Evolutionary conservation across 1,140 invertebrate genomes (phyloP).

Genomic region (Drosophila pachea): DNA sequence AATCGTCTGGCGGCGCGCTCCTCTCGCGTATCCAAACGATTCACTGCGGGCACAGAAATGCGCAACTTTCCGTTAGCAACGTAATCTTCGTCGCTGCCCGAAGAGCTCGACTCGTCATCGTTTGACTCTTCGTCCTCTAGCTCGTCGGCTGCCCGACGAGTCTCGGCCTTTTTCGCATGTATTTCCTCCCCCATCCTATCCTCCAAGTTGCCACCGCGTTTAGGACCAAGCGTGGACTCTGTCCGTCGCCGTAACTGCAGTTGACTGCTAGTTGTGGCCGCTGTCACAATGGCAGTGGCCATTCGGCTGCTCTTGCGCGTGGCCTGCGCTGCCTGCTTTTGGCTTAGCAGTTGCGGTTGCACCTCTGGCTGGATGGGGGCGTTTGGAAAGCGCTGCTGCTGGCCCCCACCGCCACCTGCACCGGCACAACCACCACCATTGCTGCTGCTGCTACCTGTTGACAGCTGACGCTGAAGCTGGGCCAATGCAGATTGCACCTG

Average conservation of each 20-base stretch:
- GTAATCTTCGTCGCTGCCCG: slow-evolving; percentile 64
- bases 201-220: slow-evolving; percentile 63
- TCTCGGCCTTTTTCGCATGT: slow-evolving; percentile 26
- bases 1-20: slow-evolving; percentile 51
- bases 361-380: slow-evolving; percentile 78
- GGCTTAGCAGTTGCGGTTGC: slow-evolving; percentile 46
- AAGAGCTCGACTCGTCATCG: slow-evolving; percentile 40
- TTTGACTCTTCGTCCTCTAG: slow-evolving; percentile 45
- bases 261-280: slow-evolving; percentile 71
- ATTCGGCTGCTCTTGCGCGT: slow-evolving; percentile 73
- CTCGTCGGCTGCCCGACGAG: slow-evolving; percentile 4
- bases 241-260: slow-evolving; percentile 51
- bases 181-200: slow-evolving; percentile 75
- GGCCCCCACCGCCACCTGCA: slow-evolving; percentile 2
- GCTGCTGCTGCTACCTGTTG: slow-evolving; percentile 51
- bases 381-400: slow-evolving; percentile 72
- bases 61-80: slow-evolving; percentile 33
- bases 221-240: slow-evolving; percentile 10
- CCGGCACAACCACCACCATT: slow-evolving; percentile 10
- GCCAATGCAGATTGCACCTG: background rate
- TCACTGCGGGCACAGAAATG: slow-evolving; percentile 7
- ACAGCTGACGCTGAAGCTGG: slow-evolving; percentile 41
- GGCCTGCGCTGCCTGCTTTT: slow-evolving; percentile 36
- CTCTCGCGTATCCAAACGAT: slow-evolving; percentile 45
- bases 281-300: slow-evolving; percentile 71